Base-by-base conservation (phyloP, 2,797 vertebrate species). In the Enteromius treurensis region DNA sequence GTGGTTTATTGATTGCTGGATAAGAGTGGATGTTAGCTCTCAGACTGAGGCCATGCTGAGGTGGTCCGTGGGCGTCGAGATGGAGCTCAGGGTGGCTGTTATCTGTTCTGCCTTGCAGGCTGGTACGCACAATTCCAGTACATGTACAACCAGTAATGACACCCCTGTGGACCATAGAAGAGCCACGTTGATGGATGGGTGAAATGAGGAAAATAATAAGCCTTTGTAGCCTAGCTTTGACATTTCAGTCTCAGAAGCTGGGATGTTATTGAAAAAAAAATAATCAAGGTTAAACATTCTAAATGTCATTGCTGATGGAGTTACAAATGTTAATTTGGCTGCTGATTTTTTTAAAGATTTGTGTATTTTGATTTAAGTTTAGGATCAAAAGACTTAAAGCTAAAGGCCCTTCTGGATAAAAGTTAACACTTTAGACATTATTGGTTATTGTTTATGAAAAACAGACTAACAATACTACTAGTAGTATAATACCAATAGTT, bases 1-100 rank as follows among this genome's bases (percentile, higher is more conserved):
- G 37, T 76, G 70, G 49, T 68, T 68, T 74, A 60, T 71, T 55
- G 83, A 74, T 84, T 67, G 19, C 32, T 84, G 47, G 26, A 79
- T 84, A 60, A 80, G 68, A 49, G 40, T 34, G 51, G 49, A 83
- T 82, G 76, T 79, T 73, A 68, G 42, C 76, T 79, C 49, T 82
- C 75, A 85, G 53, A 65, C 81, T 82, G 40, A 74, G 60, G 58
- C 62, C n/a, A 2, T 53, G 29, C 26, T 79, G 47, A 76, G 84
- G 69, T 67, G 53, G 40, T 76, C 45, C 15, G 34, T 86, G 64
- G 70, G 77, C 42, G 19, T 70, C 11, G 65, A 69, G 23, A 40
- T 83, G 26, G 77, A 68, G 21, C 62, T 70, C 51, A 68, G 55
- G 23, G 67, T 69, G 23, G 34, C 60, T 87, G 79, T 69, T 74